These are phyloP conservation scores for Ophion slaviceki DNA, from an alignment of 2,888 invertebrate genomes.

Conservation along the genomic window DNA sequence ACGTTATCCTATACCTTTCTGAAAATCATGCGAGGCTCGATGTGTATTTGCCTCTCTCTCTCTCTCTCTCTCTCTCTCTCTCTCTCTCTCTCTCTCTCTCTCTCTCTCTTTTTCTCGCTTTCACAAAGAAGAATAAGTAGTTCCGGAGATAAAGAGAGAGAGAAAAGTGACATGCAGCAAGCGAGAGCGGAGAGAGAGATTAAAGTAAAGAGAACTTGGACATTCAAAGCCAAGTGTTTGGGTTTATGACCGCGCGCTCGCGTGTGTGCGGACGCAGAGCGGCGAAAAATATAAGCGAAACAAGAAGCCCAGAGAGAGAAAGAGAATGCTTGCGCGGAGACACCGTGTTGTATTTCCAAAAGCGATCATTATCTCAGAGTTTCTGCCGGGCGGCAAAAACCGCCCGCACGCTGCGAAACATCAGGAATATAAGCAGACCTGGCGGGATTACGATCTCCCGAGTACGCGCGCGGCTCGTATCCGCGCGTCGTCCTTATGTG, in stretches of 20 bases:
- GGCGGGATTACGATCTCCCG: constrained; percentile 60
- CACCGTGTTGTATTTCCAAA: constrained; percentile 63
- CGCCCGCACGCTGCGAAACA: constrained; percentile 64
- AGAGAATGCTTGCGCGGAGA: constrained; percentile 28
- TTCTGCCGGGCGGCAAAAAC: constrained; percentile 55
- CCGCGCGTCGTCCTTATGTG: constrained; percentile 28
- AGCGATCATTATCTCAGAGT: constrained; percentile 65
- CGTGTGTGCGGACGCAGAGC: constrained; percentile 19
- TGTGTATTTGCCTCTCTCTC: constrained; percentile 61
- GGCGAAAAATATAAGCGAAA: constrained; percentile 19
- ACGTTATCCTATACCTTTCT: constrained; percentile 78
- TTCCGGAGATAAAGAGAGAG: constrained; percentile 37
- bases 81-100: constrained; percentile 5
- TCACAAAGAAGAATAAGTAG: constrained; percentile 39
- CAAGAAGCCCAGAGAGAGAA: constrained; percentile 36
- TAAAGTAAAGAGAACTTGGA: constrained; percentile 53
- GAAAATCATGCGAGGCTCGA: constrained; percentile 74
- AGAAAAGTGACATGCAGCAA: constrained; percentile 5
- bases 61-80: constrained; percentile 11
- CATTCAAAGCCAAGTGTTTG: constrained; percentile 50
- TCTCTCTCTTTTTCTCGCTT: constrained; percentile 4
- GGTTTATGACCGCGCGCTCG: background rate
- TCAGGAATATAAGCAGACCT: constrained; percentile 59
- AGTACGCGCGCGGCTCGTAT: background rate
- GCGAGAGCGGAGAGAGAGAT: constrained; percentile 52